Percentiles rank a stretch among this genome's conserved stretches.
Conservation (phyloP, 2,113 vertebrate genomes). For the Rhea pennata region DNA sequence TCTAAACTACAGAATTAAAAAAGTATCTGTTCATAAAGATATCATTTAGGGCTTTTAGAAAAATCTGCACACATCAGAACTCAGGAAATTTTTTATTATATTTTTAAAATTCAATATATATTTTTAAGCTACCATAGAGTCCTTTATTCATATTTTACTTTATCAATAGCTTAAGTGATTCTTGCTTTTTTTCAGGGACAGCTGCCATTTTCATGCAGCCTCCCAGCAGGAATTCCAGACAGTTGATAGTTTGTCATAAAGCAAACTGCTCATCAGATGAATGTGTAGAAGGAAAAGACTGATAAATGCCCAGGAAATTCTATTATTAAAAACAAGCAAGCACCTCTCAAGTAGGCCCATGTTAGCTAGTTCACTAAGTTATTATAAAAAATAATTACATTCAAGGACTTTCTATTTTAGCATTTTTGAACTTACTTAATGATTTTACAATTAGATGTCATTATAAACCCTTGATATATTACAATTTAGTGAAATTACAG, state of each 20-base stretch:
- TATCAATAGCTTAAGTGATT: neutral
- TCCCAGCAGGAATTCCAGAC: slow-evolving; percentile 33
- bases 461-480: neutral
- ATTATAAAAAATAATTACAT: neutral
- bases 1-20: neutral
- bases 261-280: slow-evolving; percentile 47
- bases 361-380: neutral
- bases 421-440: neutral
- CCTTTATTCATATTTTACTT: neutral
- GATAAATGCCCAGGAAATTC: slow-evolving; percentile 1
- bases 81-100: neutral
- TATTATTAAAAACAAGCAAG: neutral
- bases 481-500: neutral
- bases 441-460: neutral
- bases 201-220: slow-evolving; percentile 13
- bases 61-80: neutral
- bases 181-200: neutral
- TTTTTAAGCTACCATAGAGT: neutral
- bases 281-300: neutral
- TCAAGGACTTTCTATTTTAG: neutral
- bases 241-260: slow-evolving; percentile 4
- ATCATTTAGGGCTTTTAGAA: neutral
- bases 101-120: neutral
- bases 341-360: neutral
- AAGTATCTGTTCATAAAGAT: neutral